Evolutionary conservation across 1,140 invertebrate genomes (phyloP), one percentile per base, ranked within the genome.

Genomic region (Portunus trituberculatus): DNA sequence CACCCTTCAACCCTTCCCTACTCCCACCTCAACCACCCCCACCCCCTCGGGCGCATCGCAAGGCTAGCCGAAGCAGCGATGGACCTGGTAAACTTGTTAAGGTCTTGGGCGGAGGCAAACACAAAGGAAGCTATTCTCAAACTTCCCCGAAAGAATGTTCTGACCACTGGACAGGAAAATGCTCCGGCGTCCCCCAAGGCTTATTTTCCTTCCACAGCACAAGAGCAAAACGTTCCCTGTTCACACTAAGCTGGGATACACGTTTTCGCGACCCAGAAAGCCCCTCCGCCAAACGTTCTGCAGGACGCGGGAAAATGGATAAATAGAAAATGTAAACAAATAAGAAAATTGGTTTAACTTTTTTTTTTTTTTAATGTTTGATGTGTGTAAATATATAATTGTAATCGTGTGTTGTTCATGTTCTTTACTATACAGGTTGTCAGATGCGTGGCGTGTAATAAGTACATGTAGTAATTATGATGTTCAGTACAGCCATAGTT

Each of bases 51-150:
- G 28, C 39, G 87, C 39, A 48, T 89, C 39, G 8, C 20, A 76
- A 76, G 67, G 67, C 67, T 76, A 76, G 20, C 67, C 67, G 39
- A n/a, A 20, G 87, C n/a, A 48, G 39, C 87, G 87, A 46, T 48
- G 39, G 87, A n/a, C 39, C 45, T 45, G 87, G 39, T 89, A 89
- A 89, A 89, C 87, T 89, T 89, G 87, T 89, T 89, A 89, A 89
- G 87, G 87, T 89, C 87, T 89, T 89, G 87, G 87, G 39, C 45
- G 39, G 45, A 89, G 87, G 87, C 31, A 89, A 89, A 89, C 87
- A 89, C 87, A 89, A 89, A 89, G 87, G 87, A 89, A 89, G 87
- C 87, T 48, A 89, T 89, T 89, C 87, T 89, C 87, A 89, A 89
- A 89, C 87, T 89, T 89, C 87, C 46, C 87, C 67, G 20, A 48